These are phyloP conservation scores for Mylabris phalerata DNA, from an alignment of 1,140 invertebrate species.

Conservation along the genomic window DNA sequence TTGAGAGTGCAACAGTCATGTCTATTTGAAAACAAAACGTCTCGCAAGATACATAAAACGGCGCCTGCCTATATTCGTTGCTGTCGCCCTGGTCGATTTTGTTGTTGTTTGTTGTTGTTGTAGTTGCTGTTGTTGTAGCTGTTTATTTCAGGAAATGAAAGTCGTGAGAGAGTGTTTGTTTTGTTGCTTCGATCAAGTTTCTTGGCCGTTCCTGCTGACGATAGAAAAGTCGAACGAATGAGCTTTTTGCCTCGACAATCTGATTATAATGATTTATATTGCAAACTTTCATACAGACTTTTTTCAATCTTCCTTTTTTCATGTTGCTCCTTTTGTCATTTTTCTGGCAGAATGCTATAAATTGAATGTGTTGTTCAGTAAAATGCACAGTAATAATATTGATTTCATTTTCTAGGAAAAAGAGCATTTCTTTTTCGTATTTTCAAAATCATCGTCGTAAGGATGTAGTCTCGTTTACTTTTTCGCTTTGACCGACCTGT, in stretches of 20 bases:
- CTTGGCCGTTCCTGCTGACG: conserved; percentile 24
- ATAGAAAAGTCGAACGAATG: conserved; percentile 18
- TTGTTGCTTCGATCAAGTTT: conserved; percentile 31
- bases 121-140: conserved; percentile 22
- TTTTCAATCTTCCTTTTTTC: background rate
- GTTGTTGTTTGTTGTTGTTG: conserved; percentile 6
- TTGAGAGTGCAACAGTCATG: conserved; percentile 6
- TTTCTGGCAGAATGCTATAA: no score
- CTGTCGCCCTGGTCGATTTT: background rate
- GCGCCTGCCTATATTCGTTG: conserved; percentile 9
- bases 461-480: no score
- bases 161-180: conserved; percentile 28
- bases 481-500: no score
- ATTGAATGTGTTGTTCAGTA: no score
- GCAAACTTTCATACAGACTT: conserved; percentile 7
- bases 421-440: no score
- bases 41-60: conserved; percentile 17
- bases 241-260: conserved; percentile 22
- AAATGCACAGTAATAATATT: no score
- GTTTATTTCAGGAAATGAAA: conserved; percentile 32
- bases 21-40: conserved; percentile 18
- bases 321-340: no score
- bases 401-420: no score
- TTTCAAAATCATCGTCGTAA: no score
- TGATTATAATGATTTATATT: conserved; percentile 24